These are phyloP conservation scores for Dendrocopos noguchii DNA, from an alignment of 2,113 vertebrate genomes.

Conservation along the genomic window DNA sequence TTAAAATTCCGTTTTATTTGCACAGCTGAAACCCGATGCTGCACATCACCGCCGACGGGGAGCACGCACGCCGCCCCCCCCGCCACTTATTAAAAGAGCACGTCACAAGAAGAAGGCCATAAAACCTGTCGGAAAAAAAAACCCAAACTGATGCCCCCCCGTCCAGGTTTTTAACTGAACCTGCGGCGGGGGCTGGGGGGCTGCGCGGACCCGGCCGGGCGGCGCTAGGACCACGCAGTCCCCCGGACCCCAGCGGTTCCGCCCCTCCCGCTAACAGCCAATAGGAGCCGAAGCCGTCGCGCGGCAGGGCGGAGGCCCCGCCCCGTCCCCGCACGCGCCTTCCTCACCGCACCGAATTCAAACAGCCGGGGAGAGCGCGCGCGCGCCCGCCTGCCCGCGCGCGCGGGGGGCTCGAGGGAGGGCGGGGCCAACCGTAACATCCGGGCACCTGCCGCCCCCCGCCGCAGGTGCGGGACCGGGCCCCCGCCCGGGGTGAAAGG, in stretches of 20 bases:
- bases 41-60: background rate
- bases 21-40: background rate
- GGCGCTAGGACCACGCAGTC: background rate
- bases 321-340: conserved; percentile 62
- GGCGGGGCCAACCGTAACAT: conserved; percentile 72
- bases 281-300: background rate
- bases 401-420: conserved; percentile 58
- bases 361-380: conserved; percentile 1
- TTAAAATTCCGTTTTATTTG: background rate
- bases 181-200: background rate
- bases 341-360: conserved; percentile 68
- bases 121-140: background rate
- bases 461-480: background rate
- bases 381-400: background rate
- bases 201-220: background rate
- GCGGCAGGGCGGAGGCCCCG: background rate
- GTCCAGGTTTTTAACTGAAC: background rate
- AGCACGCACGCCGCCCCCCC: background rate
- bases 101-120: fast-evolving
- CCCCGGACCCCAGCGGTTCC: background rate
- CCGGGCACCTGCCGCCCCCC: conserved; percentile 52
- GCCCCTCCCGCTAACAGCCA: background rate
- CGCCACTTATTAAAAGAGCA: fast-evolving
- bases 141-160: too few species aligned
- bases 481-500: background rate